Conservation (phyloP, 2,113 vertebrate species). For the Chiloscyllium plagiosum region DNA sequence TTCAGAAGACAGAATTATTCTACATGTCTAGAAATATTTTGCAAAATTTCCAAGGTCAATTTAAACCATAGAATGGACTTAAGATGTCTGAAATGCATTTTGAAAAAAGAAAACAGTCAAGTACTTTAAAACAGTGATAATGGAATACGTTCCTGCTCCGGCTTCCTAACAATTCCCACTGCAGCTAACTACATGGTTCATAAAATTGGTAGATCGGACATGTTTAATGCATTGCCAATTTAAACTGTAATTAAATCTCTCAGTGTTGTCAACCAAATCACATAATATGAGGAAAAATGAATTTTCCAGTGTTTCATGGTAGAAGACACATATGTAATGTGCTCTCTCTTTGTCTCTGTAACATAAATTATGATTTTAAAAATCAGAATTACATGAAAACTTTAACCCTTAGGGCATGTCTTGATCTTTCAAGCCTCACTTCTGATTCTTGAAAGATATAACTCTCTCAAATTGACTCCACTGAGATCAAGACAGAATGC, state of each 20-base stretch:
- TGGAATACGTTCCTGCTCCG: neutral
- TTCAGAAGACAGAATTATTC: neutral
- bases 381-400: neutral
- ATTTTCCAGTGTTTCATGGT: neutral
- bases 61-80: neutral
- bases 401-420: neutral
- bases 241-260: conserved; percentile 35
- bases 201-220: neutral
- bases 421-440: neutral
- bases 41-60: neutral
- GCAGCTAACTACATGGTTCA: conserved; percentile 25
- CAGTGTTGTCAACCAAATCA: conserved; percentile 8
- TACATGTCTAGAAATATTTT: neutral
- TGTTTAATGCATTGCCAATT: conserved; percentile 33
- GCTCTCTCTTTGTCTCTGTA: neutral
- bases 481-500: neutral
- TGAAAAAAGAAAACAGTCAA: neutral
- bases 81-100: neutral
- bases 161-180: neutral
- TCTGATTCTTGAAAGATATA: neutral
- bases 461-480: neutral
- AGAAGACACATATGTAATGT: conserved; percentile 1
- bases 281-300: conserved; percentile 28
- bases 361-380: conserved; percentile 2
- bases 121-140: neutral